phyloP scores from a whole-genome alignment of 2,113 vertebrate species.

The Nasalis larvatus region DNA sequence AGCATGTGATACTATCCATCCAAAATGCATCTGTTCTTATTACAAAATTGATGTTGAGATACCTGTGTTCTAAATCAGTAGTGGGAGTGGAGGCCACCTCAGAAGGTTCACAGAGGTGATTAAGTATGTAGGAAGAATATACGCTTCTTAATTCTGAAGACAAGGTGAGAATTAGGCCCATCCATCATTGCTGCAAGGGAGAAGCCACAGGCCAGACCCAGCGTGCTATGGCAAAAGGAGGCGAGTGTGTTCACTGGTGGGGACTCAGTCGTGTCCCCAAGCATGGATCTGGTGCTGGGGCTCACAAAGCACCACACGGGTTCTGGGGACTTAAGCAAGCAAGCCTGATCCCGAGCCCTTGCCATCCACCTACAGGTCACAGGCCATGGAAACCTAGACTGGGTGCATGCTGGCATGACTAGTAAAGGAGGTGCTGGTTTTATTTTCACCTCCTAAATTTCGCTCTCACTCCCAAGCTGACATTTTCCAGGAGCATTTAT shows the following conservation, averaged over 20 bases:
- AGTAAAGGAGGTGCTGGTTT: neutral
- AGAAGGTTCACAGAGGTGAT: neutral
- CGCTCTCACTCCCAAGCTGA: neutral
- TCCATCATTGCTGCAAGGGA: neutral
- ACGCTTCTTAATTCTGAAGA: neutral
- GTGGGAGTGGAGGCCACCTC: neutral
- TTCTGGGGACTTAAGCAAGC: too few relatives aligned
- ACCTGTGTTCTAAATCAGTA: neutral
- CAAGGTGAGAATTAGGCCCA: neutral
- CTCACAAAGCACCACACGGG: neutral
- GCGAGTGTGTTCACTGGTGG: rapidly evolving
- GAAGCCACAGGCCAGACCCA: neutral
- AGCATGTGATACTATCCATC: neutral
- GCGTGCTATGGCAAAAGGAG: neutral
- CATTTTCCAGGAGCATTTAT: neutral
- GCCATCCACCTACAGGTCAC: neutral
- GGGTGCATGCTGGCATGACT: rapidly evolving
- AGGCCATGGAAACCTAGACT: neutral
- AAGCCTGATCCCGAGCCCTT: neutral
- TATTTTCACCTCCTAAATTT: neutral
- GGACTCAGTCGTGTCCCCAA: neutral
- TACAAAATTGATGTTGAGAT: neutral
- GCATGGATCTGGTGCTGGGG: neutral
- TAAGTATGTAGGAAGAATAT: neutral
- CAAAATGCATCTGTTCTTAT: neutral